Evolutionary conservation across 2,113 vertebrate genomes (phyloP).

Genomic region (Cyphomyrus plagiostoma): DNA sequence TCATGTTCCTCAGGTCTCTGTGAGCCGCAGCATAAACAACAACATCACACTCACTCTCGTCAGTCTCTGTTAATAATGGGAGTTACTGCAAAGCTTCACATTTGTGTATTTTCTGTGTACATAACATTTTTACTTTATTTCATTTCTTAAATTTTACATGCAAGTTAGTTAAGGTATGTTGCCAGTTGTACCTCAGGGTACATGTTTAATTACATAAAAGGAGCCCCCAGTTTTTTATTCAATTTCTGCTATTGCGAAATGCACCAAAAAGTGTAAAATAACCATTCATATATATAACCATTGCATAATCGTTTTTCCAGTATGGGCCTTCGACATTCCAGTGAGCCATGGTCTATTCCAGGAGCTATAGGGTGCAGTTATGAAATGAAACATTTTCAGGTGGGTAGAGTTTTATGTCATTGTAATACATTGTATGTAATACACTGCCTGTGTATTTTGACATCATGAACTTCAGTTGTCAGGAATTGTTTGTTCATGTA

Average conservation of each 20-base stretch:
- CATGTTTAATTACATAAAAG: neutral
- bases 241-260: neutral
- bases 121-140: neutral
- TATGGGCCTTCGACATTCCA: neutral
- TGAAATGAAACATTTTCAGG: neutral
- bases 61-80: too few relatives aligned
- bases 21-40: neutral
- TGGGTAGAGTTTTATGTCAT: neutral
- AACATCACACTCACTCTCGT: neutral
- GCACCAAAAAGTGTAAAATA: neutral
- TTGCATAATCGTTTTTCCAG: neutral
- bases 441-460: neutral
- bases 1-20: conserved; percentile 26
- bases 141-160: neutral
- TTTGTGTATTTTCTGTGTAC: neutral
- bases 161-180: neutral
- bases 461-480: neutral
- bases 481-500: neutral
- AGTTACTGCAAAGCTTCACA: neutral
- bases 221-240: neutral
- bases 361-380: neutral
- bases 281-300: neutral
- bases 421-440: too few relatives aligned
- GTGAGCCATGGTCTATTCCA: neutral
- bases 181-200: neutral